phyloP scores from a whole-genome alignment of 2,797 vertebrate species.

The Crocidura indochinensis region DNA sequence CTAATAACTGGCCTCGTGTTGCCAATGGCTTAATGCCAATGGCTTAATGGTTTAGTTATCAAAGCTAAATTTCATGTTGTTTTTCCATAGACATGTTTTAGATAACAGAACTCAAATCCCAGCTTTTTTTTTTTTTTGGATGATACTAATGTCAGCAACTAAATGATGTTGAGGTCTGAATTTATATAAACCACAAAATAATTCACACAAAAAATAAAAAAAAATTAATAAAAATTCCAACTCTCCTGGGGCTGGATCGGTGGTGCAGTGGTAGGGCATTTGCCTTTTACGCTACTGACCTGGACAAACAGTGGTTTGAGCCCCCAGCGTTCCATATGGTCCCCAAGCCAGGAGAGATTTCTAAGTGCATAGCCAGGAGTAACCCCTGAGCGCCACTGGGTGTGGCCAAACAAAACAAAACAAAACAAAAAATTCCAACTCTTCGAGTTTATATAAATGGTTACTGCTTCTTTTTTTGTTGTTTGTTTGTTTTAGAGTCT shows the following conservation, averaged over 20 bases:
- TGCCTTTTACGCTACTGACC: too few relatives aligned
- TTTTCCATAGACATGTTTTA: slow-evolving; percentile 9
- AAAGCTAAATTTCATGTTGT: not conserved
- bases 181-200: not conserved
- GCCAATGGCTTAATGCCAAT: not conserved
- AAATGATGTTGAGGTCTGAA: not conserved
- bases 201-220: not conserved
- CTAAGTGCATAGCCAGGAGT: too few relatives aligned
- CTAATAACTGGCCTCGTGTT: not conserved
- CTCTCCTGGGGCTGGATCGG: not conserved
- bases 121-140: not conserved
- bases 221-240: not conserved
- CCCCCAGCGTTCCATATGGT: too few relatives aligned
- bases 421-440: not conserved
- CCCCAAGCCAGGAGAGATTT: too few relatives aligned
- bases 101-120: not conserved
- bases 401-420: not conserved
- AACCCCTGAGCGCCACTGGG: too few relatives aligned
- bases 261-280: too few relatives aligned
- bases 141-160: not conserved
- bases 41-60: not conserved
- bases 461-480: not conserved
- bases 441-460: not conserved
- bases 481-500: too few relatives aligned
- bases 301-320: too few relatives aligned